Conservation (phyloP, 1,140 invertebrate genomes). For the Brachionus rotundiformis region DNA sequence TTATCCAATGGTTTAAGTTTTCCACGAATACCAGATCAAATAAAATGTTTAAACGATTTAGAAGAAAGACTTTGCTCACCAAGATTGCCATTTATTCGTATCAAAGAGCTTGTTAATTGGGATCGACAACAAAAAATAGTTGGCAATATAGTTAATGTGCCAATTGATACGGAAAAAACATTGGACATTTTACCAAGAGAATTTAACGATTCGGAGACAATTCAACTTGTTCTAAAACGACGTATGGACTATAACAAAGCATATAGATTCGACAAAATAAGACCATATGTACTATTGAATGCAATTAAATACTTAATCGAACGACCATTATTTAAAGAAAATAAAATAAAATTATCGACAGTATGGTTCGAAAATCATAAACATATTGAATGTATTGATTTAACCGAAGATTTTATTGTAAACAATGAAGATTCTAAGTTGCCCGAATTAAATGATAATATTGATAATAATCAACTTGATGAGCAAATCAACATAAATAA, state of each 20-base stretch:
- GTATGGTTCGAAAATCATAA: neutral
- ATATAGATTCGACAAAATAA: neutral
- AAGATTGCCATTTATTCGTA: neutral
- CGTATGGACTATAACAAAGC: neutral
- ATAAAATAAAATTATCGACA: neutral
- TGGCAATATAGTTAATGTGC: conserved; percentile 13
- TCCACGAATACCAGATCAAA: neutral
- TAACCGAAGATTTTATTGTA: neutral
- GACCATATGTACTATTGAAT: neutral
- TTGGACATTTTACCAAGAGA: neutral
- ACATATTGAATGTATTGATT: neutral
- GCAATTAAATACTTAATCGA: neutral
- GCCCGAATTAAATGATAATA: too few relatives aligned
- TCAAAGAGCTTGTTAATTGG: neutral
- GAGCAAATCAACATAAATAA: neutral
- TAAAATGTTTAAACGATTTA: neutral
- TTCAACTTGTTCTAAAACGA: neutral
- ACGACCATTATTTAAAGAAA: neutral
- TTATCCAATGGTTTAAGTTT: conserved; percentile 18
- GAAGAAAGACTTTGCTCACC: neutral
- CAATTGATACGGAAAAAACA: neutral
- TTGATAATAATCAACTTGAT: too few relatives aligned
- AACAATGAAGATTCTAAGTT: neutral
- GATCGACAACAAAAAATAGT: neutral
- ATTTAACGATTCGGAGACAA: neutral